Base-by-base conservation (phyloP, 2,888 invertebrate species). In the Selenia dentaria region DNA sequence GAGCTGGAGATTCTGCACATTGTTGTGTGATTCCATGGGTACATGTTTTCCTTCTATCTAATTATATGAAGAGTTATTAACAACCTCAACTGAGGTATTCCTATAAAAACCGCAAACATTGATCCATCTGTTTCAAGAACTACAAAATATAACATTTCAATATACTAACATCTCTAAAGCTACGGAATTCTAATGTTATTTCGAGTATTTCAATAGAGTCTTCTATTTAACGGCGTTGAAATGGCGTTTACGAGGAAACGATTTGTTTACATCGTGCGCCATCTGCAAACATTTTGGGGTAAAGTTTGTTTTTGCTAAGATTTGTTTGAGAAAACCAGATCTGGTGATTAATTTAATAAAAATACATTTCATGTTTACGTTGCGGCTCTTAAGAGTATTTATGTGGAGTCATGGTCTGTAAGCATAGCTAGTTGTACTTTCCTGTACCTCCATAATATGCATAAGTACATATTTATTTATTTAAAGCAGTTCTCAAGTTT, bases 291-390 rank as follows among this genome's bases (percentile, higher is more conserved):
- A 39, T 25, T 41, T 33, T 13, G 10, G 31, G 12, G 26, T 16
- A 5, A 13, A 40, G 40, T 44, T 44, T 44, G 12, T 50, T 34
- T 44, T 38, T 5, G 8, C 6, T 24, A 3, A 6, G 32, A 43
- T 27, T 40, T 28, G 12, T 6, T 10, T 2, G 20, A 41, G 20
- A 3, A 4, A 33, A 24, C 29, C 20, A 13, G 28, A 33, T 38
- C 44, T 39, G 49, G 27, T 29, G 36, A 39, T 45, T 39, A 48
- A 24, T n/a, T n/a, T n/a, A n/a, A n/a, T n/a, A n/a, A n/a, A n/a
- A n/a, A n/a, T n/a, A 8, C 36, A 20, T 39, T 46, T 34, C 18
- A 34, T 31, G 29, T 41, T 38, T 31, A 38, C 34, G 34, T 16
- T 18, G 34, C 11, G 6, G 3, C 4, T 4, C 4, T 16, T 3